Evolutionary conservation across 2,797 vertebrate species (phyloP).

Genomic region (Coracias cyanogaster): DNA sequence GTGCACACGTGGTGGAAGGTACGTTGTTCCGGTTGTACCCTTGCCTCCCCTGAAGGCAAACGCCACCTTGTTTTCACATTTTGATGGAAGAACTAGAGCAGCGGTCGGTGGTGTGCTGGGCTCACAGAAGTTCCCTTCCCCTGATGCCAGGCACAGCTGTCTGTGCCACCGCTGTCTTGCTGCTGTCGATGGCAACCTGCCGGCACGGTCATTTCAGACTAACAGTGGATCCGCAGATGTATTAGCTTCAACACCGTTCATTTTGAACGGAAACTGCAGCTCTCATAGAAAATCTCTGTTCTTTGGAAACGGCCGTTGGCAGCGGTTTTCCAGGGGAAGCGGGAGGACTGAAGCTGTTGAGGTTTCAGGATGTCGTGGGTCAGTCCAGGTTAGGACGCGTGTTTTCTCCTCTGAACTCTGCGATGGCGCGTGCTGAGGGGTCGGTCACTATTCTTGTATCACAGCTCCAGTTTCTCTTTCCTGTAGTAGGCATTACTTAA

Average conservation of each 20-base stretch:
- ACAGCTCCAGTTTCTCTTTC: neutral
- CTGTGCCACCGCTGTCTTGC: neutral
- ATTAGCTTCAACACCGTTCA: neutral
- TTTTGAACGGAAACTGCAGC: neutral
- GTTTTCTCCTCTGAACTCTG: neutral
- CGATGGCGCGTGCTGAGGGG: neutral
- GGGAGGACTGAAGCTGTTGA: neutral
- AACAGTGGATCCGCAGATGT: neutral
- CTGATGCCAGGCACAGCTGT: neutral
- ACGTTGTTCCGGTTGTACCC: neutral
- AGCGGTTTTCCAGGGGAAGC: neutral
- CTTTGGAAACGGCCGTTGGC: neutral
- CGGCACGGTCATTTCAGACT: neutral
- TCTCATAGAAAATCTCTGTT: neutral
- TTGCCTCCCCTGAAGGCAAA: neutral
- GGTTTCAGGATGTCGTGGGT: neutral
- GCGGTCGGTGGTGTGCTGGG: neutral
- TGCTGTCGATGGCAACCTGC: neutral
- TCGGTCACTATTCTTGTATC: neutral
- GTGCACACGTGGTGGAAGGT: accelerated
- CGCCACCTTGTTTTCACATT: neutral
- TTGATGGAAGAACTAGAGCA: neutral
- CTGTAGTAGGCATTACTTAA: neutral
- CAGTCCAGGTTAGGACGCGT: neutral
- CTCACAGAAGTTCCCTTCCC: neutral